Conservation (phyloP, 2,113 vertebrate species). For the Morone chrysops region DNA sequence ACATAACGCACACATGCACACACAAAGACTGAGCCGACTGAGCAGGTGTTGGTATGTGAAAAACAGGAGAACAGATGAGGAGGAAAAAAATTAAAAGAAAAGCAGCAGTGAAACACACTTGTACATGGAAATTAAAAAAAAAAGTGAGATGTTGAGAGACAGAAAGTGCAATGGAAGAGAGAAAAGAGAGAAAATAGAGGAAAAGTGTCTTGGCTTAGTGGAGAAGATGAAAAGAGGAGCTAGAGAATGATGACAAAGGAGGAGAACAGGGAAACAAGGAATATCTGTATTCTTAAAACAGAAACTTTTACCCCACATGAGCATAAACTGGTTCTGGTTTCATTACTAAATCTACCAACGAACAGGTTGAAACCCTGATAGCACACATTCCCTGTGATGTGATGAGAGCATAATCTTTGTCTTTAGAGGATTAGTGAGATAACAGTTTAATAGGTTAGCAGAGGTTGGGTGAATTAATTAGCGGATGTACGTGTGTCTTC, state of each 20-base stretch:
- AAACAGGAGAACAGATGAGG: conserved; percentile 20
- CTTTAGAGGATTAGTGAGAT: conserved; percentile 40
- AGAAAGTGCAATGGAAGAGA: background rate
- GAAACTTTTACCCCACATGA: background rate
- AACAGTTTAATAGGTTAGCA: conserved; percentile 34
- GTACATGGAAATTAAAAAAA: background rate
- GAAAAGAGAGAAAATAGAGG: background rate
- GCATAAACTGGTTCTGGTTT: background rate
- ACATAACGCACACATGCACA: conserved; percentile 23
- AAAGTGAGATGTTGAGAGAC: background rate
- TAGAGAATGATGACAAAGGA: background rate
- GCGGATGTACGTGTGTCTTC: conserved; percentile 57
- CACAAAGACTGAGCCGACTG: conserved; percentile 37
- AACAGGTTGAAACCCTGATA: background rate
- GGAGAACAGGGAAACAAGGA: background rate
- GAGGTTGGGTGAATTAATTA: conserved; percentile 64
- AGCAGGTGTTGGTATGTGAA: conserved; percentile 46
- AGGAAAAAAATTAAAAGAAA: conserved; percentile 16
- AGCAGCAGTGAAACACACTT: conserved; percentile 8
- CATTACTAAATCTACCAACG: conserved; percentile 4
- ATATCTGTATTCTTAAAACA: conserved; percentile 11
- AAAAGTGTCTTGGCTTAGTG: background rate
- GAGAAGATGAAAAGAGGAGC: background rate
- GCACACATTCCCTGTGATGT: conserved; percentile 17
- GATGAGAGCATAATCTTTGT: conserved; percentile 32